Evolutionary conservation across 2,797 vertebrate species (phyloP), one percentile per base, ranked within the genome.

Genomic region (Mionectes olivaceus): DNA sequence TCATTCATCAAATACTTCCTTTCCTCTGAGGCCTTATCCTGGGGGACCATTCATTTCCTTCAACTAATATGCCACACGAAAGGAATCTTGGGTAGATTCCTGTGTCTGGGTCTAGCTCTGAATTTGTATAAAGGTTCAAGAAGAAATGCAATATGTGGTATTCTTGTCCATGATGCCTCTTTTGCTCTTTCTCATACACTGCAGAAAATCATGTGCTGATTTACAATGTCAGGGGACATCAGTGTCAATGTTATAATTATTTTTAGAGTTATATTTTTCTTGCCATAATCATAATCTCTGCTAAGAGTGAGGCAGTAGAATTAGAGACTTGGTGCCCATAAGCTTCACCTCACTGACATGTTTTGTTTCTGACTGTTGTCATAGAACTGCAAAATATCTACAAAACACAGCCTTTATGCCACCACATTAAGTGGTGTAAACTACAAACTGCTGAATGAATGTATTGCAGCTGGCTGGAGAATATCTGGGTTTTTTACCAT

Each of bases 1-100:
- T 97, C 89, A 95, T 93, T 90, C 93, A 96, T 96, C 92, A 94
- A 93, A 86, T 67, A 60, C 85, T 97, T 97, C 96, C 95, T 95
- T 93, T 86, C 90, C 87, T 93, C 86, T 52, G 87, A 84, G 70
- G 87, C 65, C 86, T 85, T 93, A 75, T 96, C 81, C 93, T 63
- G 4, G 56, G 91, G 94, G 90, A 90, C 93, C 78, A 79, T 82
- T 89, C 89, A 88, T 96, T 97, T 97, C 94, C 93, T 94, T 92
- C 91, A 81, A 86, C 59, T 92, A 95, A 93, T 94, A 89, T 93
- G 64, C 73, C 92, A 88, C 90, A 90, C 37, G 37, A 95, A 89
- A 78, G 88, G 95, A 93, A 95, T 96, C 86, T 90, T 82, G 95
- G 92, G 82, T 89, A 95, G 74, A 87, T 86, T 95, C 94, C 90